Evolutionary conservation across 2,797 vertebrate species (phyloP), one percentile per base, ranked within the genome.

Genomic region (Pithecia hirsuta): DNA sequence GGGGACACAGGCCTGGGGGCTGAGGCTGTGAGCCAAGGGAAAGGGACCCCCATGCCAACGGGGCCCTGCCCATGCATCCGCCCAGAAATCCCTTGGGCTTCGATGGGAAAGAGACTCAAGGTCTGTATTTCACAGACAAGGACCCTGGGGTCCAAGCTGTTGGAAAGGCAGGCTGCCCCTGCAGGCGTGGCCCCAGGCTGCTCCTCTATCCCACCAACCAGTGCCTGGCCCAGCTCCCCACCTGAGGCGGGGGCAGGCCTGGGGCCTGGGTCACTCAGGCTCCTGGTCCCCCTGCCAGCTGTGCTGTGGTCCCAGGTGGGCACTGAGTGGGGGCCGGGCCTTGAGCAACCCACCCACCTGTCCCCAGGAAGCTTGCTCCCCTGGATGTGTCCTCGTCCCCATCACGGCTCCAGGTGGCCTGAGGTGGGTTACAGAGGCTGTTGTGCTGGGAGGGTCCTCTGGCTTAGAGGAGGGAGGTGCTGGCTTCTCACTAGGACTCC

Each of bases 361-460:
- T 14, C 41, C 19, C 1, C 20, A 55, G 50, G 52, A 61, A 74
- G 52, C 15, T 70, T 0, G 3, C 39, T 33, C 26, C 12, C 28
- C 6, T 26, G 39, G 89, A 59, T 28, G 5, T 20, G 14, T 13
- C 50, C 33, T 17, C 1, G 0, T 19, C 50, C 1, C 19, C 0
- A 0, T 33, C 13, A 20, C 2, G 1, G 41, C 19, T 26, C 67
- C 36, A 89, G 61, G 67, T 5, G 3, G 28, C 57, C 67, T 52
- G 36, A 48, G n/a, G 41, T n/a, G 22, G 50, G 24, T 15, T 24
- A 46, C 6, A 5, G 33, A 30, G 55, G 33, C 61, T 67, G 15
- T 33, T 24, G 7, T 1, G 64, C 10, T 30, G 85, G 41, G 22
- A 6, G 14, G 59, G 24, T 67, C 67, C 67, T 83, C 48, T 28